Evolutionary conservation across 2,888 invertebrate species (phyloP).

Genomic region (Melitaea athalia): DNA sequence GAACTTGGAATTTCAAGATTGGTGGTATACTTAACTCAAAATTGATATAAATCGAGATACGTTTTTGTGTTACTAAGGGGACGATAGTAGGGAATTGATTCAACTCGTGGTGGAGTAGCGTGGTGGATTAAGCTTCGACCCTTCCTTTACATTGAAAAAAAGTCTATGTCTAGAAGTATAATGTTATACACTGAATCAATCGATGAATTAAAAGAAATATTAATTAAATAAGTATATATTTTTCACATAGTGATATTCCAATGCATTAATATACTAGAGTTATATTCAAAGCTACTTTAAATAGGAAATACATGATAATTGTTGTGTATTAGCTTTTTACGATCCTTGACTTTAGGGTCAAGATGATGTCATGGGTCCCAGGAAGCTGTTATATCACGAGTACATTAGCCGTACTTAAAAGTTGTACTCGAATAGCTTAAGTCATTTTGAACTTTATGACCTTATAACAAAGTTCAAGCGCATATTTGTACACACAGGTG

Average conservation of each 20-base stretch:
- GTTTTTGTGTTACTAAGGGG: too few species aligned
- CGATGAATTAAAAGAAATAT: too few species aligned
- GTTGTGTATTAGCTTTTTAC: conserved; percentile 27
- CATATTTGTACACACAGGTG: neutral
- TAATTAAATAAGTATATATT: too few species aligned
- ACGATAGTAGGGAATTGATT: too few species aligned
- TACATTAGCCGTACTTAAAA: neutral
- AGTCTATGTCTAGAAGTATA: too few species aligned
- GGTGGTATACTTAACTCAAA: too few species aligned
- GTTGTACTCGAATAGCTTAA: conserved; percentile 1
- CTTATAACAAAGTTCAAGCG: neutral
- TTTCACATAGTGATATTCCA: neutral
- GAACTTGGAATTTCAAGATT: too few species aligned
- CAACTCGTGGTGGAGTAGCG: too few species aligned
- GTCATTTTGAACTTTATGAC: neutral
- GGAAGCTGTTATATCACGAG: conserved; percentile 47
- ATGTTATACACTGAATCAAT: too few species aligned
- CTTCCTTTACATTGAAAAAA: too few species aligned
- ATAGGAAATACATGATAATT: conserved; percentile 25
- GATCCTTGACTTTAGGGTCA: conserved; percentile 57
- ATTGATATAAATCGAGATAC: too few species aligned
- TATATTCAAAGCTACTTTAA: conserved; percentile 20
- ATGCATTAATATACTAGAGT: neutral
- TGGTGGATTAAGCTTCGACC: too few species aligned
- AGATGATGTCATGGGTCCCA: conserved; percentile 55